A percentile compares a stretch with the other conserved stretches of the same genome.
Conservation (phyloP, 2,113 vertebrate species). For the Rhadina sibilatrix region DNA sequence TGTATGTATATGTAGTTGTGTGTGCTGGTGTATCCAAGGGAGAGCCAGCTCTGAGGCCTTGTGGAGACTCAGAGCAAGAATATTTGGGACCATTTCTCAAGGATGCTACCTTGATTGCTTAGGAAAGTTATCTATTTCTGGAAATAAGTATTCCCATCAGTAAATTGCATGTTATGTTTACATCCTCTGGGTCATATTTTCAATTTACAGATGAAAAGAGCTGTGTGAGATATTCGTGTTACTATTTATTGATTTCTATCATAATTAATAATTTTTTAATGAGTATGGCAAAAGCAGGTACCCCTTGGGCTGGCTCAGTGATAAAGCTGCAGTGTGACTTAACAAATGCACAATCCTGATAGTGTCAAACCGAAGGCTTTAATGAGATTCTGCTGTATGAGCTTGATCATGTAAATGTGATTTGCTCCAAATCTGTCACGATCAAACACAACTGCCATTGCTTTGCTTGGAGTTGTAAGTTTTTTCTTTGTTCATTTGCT, state of each 20-base stretch:
- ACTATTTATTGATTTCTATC: not conserved
- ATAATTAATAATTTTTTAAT: not conserved
- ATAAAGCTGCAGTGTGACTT: not conserved
- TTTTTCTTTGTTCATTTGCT: not conserved
- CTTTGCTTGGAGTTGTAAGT: not conserved
- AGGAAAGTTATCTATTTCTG: not conserved
- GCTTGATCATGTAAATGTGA: not conserved
- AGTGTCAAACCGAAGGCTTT: not conserved
- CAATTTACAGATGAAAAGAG: not conserved
- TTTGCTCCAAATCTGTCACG: not conserved
- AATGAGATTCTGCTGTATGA: not conserved
- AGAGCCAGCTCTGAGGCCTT: not conserved
- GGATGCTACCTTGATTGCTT: not conserved
- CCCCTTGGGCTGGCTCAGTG: not conserved
- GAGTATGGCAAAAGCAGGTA: not conserved
- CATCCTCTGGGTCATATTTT: not conserved
- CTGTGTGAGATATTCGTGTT: not conserved
- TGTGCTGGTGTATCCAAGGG: not conserved
- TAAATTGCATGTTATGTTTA: not conserved
- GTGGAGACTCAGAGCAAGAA: rapidly evolving
- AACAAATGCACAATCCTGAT: not conserved
- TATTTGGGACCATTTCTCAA: not conserved
- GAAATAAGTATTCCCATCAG: not conserved
- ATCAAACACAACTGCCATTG: not conserved
- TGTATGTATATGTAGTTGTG: not conserved